Percentiles rank a stretch among this genome's conserved stretches.
phyloP scores from a whole-genome alignment of 1,140 invertebrate species.

The Tigriopus japonicus region DNA sequence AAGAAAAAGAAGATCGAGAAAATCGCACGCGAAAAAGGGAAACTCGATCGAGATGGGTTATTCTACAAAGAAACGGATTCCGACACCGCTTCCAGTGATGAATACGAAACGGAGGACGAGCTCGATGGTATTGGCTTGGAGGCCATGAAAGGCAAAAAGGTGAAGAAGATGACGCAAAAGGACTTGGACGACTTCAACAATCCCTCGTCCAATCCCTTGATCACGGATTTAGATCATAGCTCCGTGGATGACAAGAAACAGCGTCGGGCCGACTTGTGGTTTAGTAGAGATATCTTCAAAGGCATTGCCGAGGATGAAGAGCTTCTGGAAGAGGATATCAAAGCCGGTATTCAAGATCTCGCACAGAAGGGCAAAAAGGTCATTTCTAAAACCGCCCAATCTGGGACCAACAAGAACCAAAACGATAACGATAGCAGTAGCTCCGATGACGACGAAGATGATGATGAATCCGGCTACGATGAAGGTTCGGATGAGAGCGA shows the following conservation, averaged over 20 bases:
- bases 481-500: constrained; percentile 16
- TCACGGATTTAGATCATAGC: constrained; percentile 60
- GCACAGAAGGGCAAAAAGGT: constrained; percentile 4
- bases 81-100: not conserved
- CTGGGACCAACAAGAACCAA: constrained; percentile 20
- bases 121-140: not conserved
- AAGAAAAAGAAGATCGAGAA: not conserved
- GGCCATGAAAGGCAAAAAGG: not conserved
- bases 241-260: constrained; percentile 46
- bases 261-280: constrained; percentile 67
- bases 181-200: constrained; percentile 5
- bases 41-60: not conserved
- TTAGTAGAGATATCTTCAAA: constrained; percentile 42
- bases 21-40: not conserved
- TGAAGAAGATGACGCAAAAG: constrained; percentile 16
- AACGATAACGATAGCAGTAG: constrained; percentile 17
- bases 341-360: constrained; percentile 10
- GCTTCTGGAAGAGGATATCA: constrained; percentile 12
- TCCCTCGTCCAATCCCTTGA: constrained; percentile 42
- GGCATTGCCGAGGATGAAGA: constrained; percentile 15
- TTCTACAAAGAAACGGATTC: not conserved
- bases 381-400: constrained; percentile 10
- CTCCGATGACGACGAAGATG: constrained; percentile 38
- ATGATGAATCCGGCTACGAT: constrained; percentile 24
- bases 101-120: not conserved